phyloP scores from a whole-genome alignment of 2,113 vertebrate genomes.

The Calidris pygmaea region DNA sequence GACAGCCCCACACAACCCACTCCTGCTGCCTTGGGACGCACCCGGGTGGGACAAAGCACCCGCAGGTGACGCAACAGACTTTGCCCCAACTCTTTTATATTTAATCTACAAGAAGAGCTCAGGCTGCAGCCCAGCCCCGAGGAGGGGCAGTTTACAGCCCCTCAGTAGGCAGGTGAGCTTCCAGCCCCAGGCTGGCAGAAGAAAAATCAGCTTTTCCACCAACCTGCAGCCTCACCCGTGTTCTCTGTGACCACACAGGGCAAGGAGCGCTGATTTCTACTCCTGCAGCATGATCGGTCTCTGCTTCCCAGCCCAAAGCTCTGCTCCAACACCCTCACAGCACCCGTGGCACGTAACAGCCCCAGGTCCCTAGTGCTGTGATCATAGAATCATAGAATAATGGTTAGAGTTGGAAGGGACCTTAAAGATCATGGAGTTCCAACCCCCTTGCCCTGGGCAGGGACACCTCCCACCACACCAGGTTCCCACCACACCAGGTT shows the following conservation, averaged over 20 bases:
- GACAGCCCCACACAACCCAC: neutral
- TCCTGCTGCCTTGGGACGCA: neutral
- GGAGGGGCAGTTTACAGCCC: neutral
- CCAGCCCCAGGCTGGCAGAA: neutral
- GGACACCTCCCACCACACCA: too few relatives aligned
- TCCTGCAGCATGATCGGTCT: neutral
- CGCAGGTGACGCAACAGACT: neutral
- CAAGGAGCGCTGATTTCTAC: neutral
- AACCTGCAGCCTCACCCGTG: fast-evolving
- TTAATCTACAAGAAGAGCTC: neutral
- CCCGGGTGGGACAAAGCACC: fast-evolving
- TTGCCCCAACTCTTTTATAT: neutral
- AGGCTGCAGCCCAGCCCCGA: neutral
- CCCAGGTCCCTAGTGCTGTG: fast-evolving
- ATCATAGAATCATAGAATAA: too few relatives aligned
- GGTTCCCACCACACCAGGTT: too few relatives aligned
- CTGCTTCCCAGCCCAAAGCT: neutral
- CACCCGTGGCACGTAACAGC: fast-evolving
- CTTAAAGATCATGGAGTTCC: too few relatives aligned
- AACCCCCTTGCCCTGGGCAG: too few relatives aligned
- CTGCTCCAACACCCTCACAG: neutral
- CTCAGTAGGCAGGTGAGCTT: neutral
- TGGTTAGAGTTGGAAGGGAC: too few relatives aligned
- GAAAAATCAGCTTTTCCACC: neutral
- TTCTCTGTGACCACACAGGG: neutral